Evolutionary conservation across 2,888 invertebrate genomes (phyloP), one percentile per base, ranked within the genome.

Genomic region (Ormyrus nitidulus): DNA sequence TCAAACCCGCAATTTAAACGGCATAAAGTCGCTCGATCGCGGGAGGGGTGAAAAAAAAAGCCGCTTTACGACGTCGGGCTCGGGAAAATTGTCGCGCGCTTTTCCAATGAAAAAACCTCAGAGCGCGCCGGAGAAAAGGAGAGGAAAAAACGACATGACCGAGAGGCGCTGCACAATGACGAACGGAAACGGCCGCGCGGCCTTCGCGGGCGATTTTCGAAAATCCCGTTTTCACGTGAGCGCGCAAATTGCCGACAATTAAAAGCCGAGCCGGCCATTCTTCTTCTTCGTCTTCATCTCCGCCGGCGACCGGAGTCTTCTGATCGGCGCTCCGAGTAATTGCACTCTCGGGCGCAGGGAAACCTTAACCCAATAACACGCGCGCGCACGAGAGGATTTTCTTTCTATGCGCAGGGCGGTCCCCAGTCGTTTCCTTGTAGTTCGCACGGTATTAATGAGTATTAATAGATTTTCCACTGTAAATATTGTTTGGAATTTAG

Each of bases 201-300:
- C 79, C 74, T 75, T 79, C 70, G 56, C 44, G 10, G 44, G 5
- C 7, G 8, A 66, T 73, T 70, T 80, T 70, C 59, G 68, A 74
- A 74, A 77, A 80, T 66, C 66, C 65, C 54, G 70, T 61, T 66
- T 72, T 72, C 66, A 56, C 66, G 13, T 56, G 64, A 48, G 49
- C 73, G 65, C 46, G 54, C 62, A 75, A 78, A 81, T 81, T 74
- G 74, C 74, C 68, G 71, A 46, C 75, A 78, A 81, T 81, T 75
- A 81, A 77, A 77, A 77, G 59, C 80, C 70, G 65, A 49, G 56
- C 72, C 53, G 62, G 66, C 34, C 62, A 72, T 56, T 58, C 76
- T 80, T 58, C 49, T 59, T 34, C 61, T 68, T 66, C 49, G 10
- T n/a, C 44, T n/a, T 8, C 54, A 4, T 4, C 34, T 4, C 34